Percentiles rank a stretch among this genome's conserved stretches.
Conservation (phyloP, 2,888 invertebrate species). For the Neria commutata region DNA sequence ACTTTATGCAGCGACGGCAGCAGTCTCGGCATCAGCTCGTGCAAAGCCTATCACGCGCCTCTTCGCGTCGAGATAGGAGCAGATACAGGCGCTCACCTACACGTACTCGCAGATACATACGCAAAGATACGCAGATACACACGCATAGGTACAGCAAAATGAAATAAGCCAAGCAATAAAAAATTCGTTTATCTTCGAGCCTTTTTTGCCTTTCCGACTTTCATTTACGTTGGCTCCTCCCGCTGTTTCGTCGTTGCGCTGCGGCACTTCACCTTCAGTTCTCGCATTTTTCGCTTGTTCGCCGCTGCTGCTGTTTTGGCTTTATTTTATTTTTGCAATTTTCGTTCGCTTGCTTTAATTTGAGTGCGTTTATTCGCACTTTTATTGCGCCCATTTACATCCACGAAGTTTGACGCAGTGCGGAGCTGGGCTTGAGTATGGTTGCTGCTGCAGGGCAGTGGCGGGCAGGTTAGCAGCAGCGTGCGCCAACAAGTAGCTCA, state of each 20-base stretch:
- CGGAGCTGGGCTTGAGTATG: background rate
- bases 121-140: background rate
- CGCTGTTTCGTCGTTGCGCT: background rate
- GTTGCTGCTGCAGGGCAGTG: too few relatives aligned
- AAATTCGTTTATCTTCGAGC: slow-evolving; percentile 21
- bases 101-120: background rate
- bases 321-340: background rate
- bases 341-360: background rate
- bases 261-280: too few relatives aligned
- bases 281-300: background rate
- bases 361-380: slow-evolving; percentile 7
- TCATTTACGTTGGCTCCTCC: background rate
- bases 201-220: slow-evolving; percentile 2
- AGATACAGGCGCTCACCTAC: background rate
- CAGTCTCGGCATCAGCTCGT: background rate
- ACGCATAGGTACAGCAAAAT: slow-evolving; percentile 2
- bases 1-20: slow-evolving; percentile 13
- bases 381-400: slow-evolving; percentile 11
- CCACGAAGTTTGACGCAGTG: background rate
- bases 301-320: background rate
- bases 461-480: too few relatives aligned
- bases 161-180: slow-evolving; percentile 21
- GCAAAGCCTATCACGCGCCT: background rate
- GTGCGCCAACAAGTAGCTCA: too few relatives aligned
- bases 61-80: background rate